phyloP scores from a whole-genome alignment of 2,797 vertebrate species.

The Hapalemur alaotrensis region DNA sequence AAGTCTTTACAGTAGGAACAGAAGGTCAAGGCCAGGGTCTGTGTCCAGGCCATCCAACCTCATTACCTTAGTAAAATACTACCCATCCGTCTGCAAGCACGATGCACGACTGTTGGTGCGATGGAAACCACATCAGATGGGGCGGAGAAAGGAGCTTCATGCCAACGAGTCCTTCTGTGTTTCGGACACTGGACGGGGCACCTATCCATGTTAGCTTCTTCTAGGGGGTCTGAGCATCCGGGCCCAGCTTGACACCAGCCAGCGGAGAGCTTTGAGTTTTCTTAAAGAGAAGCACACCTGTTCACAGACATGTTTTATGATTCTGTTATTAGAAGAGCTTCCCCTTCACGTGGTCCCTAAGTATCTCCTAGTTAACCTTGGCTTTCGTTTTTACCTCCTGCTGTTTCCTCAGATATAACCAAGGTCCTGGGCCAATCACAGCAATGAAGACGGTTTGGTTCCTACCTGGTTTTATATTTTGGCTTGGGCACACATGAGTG shows the following conservation, averaged over 20 bases:
- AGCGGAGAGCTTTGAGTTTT: neutral
- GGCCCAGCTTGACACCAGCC: neutral
- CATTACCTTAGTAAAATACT: neutral
- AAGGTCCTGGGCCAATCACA: neutral
- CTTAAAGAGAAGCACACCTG: neutral
- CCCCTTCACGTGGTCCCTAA: neutral
- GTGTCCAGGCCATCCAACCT: neutral
- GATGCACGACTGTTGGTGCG: rapidly evolving
- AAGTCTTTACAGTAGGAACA: neutral
- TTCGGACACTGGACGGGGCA: neutral
- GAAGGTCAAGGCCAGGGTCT: neutral
- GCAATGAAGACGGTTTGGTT: neutral
- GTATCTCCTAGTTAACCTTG: neutral
- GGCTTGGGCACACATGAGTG: no score
- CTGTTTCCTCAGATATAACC: rapidly evolving
- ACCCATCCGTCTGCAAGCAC: rapidly evolving
- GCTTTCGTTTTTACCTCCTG: neutral
- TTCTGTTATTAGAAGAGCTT: neutral
- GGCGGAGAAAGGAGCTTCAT: neutral
- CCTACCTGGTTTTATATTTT: neutral
- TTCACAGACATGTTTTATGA: neutral
- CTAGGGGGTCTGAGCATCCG: neutral
- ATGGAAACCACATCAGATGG: rapidly evolving
- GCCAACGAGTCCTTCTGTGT: rapidly evolving
- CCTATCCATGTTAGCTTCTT: neutral